These are phyloP conservation scores for Arctocebus calabarensis DNA, from an alignment of 2,797 vertebrate genomes.

Conservation along the genomic window DNA sequence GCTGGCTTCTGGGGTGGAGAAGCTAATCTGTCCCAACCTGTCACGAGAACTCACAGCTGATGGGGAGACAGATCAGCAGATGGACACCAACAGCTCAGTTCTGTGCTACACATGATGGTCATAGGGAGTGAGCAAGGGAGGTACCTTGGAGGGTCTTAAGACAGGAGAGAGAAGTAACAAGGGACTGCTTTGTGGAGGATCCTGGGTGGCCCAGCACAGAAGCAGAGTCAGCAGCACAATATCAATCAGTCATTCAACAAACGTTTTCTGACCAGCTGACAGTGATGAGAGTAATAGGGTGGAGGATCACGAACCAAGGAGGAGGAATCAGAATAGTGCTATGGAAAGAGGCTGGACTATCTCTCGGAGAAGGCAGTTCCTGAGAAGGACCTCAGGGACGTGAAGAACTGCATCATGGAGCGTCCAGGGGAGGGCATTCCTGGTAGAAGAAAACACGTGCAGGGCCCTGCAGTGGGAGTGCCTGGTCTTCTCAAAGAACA, in stretches of 20 bases:
- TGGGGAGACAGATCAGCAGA: not conserved
- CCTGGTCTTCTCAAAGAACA: not conserved
- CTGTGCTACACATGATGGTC: fast-evolving
- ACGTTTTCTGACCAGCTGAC: not conserved
- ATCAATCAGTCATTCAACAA: not conserved
- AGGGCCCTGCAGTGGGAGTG: not conserved
- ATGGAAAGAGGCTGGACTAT: not conserved
- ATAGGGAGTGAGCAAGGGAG: not conserved
- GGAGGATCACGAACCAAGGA: not conserved
- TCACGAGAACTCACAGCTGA: not conserved
- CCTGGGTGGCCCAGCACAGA: not conserved
- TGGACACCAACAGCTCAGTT: not conserved
- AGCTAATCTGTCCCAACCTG: not conserved
- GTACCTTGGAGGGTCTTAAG: not conserved
- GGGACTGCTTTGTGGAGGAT: not conserved
- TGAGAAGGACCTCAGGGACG: not conserved
- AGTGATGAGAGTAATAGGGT: not conserved
- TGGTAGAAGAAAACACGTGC: not conserved
- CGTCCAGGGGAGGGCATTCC: not conserved
- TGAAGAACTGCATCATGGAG: no score
- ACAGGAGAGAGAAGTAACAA: not conserved
- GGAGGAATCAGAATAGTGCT: no score
- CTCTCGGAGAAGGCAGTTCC: not conserved
- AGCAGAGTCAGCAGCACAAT: not conserved
- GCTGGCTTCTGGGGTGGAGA: not conserved